phyloP scores from a whole-genome alignment of 1,140 invertebrate species.

The Paraescarpia echinospica region DNA sequence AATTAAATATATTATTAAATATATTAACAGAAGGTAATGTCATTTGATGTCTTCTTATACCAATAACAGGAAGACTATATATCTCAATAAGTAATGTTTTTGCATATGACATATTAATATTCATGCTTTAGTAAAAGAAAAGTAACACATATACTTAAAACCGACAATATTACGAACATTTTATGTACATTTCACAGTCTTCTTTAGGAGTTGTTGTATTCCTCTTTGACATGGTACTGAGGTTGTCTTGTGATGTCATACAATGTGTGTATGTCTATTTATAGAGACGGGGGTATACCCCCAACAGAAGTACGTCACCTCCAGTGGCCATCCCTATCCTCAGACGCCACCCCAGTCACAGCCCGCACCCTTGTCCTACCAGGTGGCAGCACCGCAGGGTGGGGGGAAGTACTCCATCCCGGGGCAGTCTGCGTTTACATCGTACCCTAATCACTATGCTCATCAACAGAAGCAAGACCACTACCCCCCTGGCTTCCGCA shows the following conservation, averaged over 20 bases:
- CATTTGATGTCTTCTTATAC: too few relatives aligned
- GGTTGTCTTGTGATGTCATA: not conserved
- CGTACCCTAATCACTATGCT: not conserved
- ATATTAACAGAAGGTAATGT: too few relatives aligned
- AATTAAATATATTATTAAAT: too few relatives aligned
- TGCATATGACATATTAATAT: too few relatives aligned
- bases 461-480: not conserved
- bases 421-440: not conserved
- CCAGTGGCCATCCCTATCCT: not conserved
- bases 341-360: not conserved
- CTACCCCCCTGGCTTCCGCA: not conserved
- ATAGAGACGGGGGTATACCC: not conserved
- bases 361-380: not conserved
- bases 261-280: not conserved
- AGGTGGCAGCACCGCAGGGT: not conserved
- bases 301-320: not conserved
- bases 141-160: too few relatives aligned
- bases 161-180: too few relatives aligned
- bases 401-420: not conserved
- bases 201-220: too few relatives aligned
- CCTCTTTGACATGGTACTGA: too few relatives aligned
- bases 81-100: too few relatives aligned
- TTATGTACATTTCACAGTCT: too few relatives aligned
- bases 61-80: too few relatives aligned
- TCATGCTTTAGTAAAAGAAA: too few relatives aligned